Evolutionary conservation across 2,888 invertebrate species (phyloP).

Genomic region (Kryphioiulus occultus): DNA sequence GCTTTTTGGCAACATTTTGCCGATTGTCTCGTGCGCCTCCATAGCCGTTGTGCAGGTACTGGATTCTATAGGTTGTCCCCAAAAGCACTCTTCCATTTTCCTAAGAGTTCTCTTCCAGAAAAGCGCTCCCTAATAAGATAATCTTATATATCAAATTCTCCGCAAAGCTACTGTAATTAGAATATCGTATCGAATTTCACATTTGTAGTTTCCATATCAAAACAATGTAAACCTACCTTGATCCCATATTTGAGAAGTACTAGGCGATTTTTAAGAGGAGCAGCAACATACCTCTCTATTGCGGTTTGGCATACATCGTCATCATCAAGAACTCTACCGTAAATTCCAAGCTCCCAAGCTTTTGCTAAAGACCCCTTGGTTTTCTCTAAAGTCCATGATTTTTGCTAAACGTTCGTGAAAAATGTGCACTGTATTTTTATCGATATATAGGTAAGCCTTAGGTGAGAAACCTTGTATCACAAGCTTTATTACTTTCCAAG

Average conservation of each 20-base stretch:
- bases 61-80: neutral
- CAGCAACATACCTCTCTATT: neutral
- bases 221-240: neutral
- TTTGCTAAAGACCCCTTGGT: neutral
- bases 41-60: neutral
- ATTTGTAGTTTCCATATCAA: no score
- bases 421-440: no score
- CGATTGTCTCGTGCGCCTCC: neutral
- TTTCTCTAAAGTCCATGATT: conserved; percentile 43
- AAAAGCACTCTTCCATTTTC: neutral
- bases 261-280: neutral
- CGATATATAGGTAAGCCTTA: no score
- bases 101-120: neutral
- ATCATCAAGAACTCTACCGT: conserved; percentile 46
- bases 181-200: no score
- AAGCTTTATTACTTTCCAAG: no score
- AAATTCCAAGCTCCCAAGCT: conserved; percentile 45
- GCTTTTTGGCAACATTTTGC: neutral
- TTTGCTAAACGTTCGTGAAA: conserved; percentile 1
- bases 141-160: neutral
- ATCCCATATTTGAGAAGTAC: neutral
- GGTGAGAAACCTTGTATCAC: no score
- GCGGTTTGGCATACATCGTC: conserved; percentile 45
- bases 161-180: no score
- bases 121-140: neutral